phyloP scores from a whole-genome alignment of 2,888 invertebrate genomes.

The Volucella bombylans region DNA sequence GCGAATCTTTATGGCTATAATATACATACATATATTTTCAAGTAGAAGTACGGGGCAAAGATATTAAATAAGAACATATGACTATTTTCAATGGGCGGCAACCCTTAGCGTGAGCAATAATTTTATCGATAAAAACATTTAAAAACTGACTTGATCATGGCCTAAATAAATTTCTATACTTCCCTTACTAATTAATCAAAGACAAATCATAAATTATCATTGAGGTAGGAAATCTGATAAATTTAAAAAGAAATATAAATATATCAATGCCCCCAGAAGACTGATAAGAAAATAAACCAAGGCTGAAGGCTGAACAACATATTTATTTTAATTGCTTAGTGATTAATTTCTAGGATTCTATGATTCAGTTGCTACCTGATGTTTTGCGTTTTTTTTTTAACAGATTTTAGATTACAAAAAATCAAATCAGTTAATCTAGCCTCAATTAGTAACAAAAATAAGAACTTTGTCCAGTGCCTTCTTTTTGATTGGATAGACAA shows the following conservation, averaged over 20 bases:
- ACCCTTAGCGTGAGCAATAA: too few species aligned
- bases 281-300: conserved; percentile 19
- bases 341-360: background rate
- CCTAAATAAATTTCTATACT: too few species aligned
- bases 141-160: too few species aligned
- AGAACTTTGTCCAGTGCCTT: background rate
- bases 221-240: conserved; percentile 23
- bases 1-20: too few species aligned
- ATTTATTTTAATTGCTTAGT: background rate
- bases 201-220: conserved; percentile 13
- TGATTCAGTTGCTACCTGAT: conserved; percentile 12
- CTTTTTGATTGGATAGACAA: background rate
- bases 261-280: background rate
- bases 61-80: too few species aligned
- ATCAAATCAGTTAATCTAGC: conserved; percentile 29
- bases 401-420: conserved; percentile 10
- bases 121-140: too few species aligned
- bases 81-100: too few species aligned
- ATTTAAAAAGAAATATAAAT: background rate
- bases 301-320: too few species aligned
- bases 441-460: conserved; percentile 7
- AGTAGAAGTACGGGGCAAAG: too few species aligned
- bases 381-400: too few species aligned
- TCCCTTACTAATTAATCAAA: too few species aligned
- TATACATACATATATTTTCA: too few species aligned